These are phyloP conservation scores for Zosterops hypoxanthus DNA, from an alignment of 2,113 vertebrate species.

Conservation along the genomic window DNA sequence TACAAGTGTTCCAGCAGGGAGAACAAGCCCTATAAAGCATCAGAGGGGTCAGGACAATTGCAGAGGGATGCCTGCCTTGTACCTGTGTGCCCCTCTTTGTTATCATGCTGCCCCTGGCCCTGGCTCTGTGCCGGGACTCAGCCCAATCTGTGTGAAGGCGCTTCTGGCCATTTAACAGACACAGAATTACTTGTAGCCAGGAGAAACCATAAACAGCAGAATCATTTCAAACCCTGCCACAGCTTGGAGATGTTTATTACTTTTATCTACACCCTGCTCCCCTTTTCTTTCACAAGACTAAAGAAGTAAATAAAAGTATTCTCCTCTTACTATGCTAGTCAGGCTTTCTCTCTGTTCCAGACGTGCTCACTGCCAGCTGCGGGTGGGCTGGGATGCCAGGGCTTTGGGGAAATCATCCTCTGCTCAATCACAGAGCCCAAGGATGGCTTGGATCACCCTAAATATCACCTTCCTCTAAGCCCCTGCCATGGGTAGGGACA, in stretches of 20 bases:
- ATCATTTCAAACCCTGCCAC: not conserved
- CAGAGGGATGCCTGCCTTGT: not conserved
- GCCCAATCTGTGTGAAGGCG: not conserved
- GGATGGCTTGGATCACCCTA: not conserved
- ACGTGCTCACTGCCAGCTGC: not conserved
- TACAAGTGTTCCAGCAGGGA: not conserved
- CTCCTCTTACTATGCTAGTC: not conserved
- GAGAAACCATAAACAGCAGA: slow-evolving; percentile 30
- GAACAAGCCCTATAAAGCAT: not conserved
- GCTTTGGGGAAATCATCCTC: not conserved
- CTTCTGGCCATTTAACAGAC: not conserved
- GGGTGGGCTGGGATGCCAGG: not conserved
- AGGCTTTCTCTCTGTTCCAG: not conserved
- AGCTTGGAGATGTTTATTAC: slow-evolving; percentile 39
- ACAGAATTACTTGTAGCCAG: not conserved
- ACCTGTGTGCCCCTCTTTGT: not conserved
- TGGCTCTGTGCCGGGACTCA: accelerated
- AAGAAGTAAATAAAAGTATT: not conserved
- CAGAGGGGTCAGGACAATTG: not conserved
- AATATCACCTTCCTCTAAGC: too few relatives aligned
- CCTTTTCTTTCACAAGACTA: not conserved
- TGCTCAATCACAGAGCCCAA: not conserved
- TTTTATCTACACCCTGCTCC: not conserved
- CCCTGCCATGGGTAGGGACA: not conserved
- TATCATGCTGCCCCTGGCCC: not conserved